phyloP scores from a whole-genome alignment of 2,797 vertebrate genomes.

The Micromesistius poutassou region DNA sequence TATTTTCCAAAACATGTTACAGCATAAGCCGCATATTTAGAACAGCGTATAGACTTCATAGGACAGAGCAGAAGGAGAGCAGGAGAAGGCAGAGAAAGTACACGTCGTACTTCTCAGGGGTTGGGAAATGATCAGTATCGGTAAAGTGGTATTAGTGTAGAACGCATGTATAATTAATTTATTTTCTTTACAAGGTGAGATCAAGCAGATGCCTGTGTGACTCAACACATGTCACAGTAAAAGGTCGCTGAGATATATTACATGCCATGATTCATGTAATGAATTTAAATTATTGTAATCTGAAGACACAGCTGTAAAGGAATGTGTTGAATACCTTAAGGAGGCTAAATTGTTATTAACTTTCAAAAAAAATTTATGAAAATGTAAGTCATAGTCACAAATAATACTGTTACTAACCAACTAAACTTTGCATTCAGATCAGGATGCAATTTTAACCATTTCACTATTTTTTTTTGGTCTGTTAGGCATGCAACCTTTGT shows the following conservation, averaged over 20 bases:
- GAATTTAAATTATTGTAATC: not conserved
- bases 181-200: not conserved
- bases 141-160: not conserved
- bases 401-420: not conserved
- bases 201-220: not conserved
- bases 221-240: not conserved
- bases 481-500: not conserved
- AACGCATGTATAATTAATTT: not conserved
- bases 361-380: no score
- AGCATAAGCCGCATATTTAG: slow-evolving; percentile 27
- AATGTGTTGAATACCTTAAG: not conserved
- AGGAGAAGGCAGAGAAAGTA: not conserved
- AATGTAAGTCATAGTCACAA: no score
- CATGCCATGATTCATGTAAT: not conserved
- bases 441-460: not conserved
- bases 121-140: not conserved
- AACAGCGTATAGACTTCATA: not conserved
- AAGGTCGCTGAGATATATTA: not conserved
- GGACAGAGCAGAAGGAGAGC: not conserved
- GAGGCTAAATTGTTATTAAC: not conserved
- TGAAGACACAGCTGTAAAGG: not conserved
- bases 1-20: slow-evolving; percentile 35
- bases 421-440: not conserved
- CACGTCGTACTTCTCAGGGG: not conserved
- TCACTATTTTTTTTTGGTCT: not conserved